Evolutionary conservation across 2,797 vertebrate species (phyloP), one percentile per base, ranked within the genome.

Genomic region (Eidolon dupreanum): DNA sequence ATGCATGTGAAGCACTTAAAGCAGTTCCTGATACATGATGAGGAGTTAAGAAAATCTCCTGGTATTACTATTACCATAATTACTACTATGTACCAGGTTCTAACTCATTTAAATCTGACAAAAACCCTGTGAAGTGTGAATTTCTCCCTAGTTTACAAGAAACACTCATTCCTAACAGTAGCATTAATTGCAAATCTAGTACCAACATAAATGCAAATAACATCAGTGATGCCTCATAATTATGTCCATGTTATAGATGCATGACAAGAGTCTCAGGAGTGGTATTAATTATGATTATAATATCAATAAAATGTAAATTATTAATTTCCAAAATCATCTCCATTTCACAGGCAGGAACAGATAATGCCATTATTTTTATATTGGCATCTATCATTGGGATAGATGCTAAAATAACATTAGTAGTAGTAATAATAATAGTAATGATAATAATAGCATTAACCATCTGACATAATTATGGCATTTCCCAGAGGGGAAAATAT

Each of bases 331-430:
- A 88, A 88, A 70, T 75, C 22, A 78, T 61, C 70, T 78, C 38
- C 36, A 79, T 85, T 88, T 93, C 38, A 93, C 9, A 88, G 28
- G 10, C 5, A 46, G 36, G 4, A 85, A 88, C 13, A 70, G 17
- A 81, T 70, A 94, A 55, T 0, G n/a, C 12, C 70, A 43, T 93
- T 94, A 83, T 96, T 87, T 28, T 78, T 79, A 38, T 61, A 78
- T 43, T 33, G 19, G 13, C 73, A 83, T 91, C 12, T 6, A 65
- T 78, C 83, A 81, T 91, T 79, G 74, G 5, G 46, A 61, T 81
- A 74, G 36, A 51, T 75, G 8, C 13, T 79, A 93, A 93, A 85
- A 31, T 79, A 91, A 66, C 20, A 36, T 63, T 82, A 59, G 22
- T 53, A 57, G 33, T 91, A 90, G 55, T 82, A 90, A 57, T 66